A percentile compares a stretch with the other conserved stretches of the same genome.
These are phyloP conservation scores for Subacronicta megacephala DNA, from an alignment of 2,888 invertebrate species.

Conservation along the genomic window DNA sequence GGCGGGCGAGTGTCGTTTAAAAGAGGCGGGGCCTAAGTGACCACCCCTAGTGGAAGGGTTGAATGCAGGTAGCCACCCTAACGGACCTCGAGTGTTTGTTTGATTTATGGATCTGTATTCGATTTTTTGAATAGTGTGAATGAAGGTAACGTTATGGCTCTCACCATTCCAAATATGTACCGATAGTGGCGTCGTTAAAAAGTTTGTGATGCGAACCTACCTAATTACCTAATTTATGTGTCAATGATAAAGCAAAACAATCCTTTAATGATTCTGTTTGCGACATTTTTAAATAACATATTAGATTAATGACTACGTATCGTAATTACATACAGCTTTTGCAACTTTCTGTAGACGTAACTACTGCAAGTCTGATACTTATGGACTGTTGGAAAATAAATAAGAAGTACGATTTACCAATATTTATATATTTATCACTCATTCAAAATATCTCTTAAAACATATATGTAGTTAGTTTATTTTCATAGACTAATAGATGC, in stretches of 20 bases:
- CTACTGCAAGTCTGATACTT: too few relatives aligned
- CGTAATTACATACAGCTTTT: too few relatives aligned
- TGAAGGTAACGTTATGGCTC: slow-evolving; percentile 14
- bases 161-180: too few relatives aligned
- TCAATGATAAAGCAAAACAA: not conserved
- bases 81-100: slow-evolving; percentile 30
- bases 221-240: not conserved
- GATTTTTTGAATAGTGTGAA: slow-evolving; percentile 20
- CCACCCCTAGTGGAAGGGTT: slow-evolving; percentile 55
- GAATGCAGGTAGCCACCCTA: slow-evolving; percentile 44
- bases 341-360: too few relatives aligned
- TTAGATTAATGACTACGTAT: not conserved
- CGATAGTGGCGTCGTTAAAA: not conserved
- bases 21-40: slow-evolving; percentile 62
- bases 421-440: too few relatives aligned
- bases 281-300: not conserved
- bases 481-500: too few relatives aligned
- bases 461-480: too few relatives aligned
- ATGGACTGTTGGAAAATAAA: too few relatives aligned
- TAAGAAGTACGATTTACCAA: too few relatives aligned
- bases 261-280: slow-evolving; percentile 43
- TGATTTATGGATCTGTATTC: slow-evolving; percentile 24
- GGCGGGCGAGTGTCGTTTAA: slow-evolving; percentile 40
- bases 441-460: too few relatives aligned
- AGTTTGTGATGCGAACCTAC: too few relatives aligned